Conservation (phyloP, 2,797 vertebrate species). For the Lophura swinhoii region DNA sequence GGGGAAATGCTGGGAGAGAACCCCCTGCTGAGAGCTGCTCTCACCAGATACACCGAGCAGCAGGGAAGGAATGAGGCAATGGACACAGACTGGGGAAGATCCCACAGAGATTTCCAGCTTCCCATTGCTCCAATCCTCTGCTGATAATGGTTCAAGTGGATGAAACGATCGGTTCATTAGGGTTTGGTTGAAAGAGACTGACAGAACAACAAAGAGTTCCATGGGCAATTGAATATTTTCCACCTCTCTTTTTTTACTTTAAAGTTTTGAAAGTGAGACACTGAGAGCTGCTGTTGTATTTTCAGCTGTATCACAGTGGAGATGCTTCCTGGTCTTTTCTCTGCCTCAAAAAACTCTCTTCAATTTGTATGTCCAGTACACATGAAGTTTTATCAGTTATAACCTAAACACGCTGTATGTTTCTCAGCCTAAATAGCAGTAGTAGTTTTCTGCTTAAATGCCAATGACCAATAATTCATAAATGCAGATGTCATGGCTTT, state of each 20-base stretch:
- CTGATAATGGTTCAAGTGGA: background rate
- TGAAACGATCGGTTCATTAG: slow-evolving; percentile 2
- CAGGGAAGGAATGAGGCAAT: background rate
- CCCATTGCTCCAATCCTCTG: background rate
- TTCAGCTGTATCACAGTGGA: background rate
- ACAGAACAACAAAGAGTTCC: background rate
- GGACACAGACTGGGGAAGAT: background rate
- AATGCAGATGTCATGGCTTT: no score
- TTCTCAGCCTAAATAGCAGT: background rate
- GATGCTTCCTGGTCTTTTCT: background rate
- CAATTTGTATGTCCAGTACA: background rate
- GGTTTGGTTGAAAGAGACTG: background rate
- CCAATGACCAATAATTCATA: background rate
- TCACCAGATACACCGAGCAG: background rate
- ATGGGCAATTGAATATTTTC: background rate
- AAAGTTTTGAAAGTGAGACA: background rate
- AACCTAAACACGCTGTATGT: background rate
- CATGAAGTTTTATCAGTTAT: background rate
- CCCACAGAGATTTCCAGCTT: background rate
- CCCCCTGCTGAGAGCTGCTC: background rate
- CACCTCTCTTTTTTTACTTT: background rate
- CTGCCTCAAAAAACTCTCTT: background rate
- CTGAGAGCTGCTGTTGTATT: background rate
- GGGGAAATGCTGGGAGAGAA: background rate
- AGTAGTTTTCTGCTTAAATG: background rate